Evolutionary conservation across 2,888 invertebrate genomes (phyloP).

Genomic region (Agonopterix alstromeriana): DNA sequence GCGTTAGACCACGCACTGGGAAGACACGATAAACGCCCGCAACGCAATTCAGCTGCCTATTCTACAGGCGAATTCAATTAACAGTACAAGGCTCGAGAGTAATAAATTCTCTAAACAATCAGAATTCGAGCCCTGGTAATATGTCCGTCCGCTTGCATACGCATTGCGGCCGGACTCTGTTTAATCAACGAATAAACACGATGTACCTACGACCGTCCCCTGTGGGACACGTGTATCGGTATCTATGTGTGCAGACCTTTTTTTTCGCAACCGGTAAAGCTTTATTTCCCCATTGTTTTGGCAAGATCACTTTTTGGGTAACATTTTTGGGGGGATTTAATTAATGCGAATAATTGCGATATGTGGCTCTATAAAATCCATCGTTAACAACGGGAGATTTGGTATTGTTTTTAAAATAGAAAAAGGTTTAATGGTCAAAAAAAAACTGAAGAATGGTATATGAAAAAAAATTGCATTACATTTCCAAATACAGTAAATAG

Average conservation of each 20-base stretch:
- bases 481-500: no score
- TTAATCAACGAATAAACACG: conserved; percentile 73
- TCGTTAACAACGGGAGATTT: no score
- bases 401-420: no score
- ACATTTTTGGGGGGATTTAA: conserved; percentile 41
- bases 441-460: no score
- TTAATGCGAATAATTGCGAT: conserved; percentile 40
- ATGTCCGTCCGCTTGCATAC: conserved; percentile 73
- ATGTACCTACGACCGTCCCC: conserved; percentile 37
- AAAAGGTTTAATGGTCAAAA: no score
- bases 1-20: conserved; percentile 42
- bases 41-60: conserved; percentile 66
- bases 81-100: conserved; percentile 73
- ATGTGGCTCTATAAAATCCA: background rate
- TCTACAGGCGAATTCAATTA: conserved; percentile 75
- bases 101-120: conserved; percentile 77
- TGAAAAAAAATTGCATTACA: no score
- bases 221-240: conserved; percentile 43
- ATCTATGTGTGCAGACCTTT: conserved; percentile 33
- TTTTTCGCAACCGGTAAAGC: conserved; percentile 41
- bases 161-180: conserved; percentile 68
- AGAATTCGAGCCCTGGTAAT: conserved; percentile 75
- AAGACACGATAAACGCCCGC: conserved; percentile 62
- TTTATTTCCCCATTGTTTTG: conserved; percentile 50
- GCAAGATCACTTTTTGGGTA: conserved; percentile 53